phyloP scores from a whole-genome alignment of 1,140 invertebrate species.

The Parapsyche elsis region DNA sequence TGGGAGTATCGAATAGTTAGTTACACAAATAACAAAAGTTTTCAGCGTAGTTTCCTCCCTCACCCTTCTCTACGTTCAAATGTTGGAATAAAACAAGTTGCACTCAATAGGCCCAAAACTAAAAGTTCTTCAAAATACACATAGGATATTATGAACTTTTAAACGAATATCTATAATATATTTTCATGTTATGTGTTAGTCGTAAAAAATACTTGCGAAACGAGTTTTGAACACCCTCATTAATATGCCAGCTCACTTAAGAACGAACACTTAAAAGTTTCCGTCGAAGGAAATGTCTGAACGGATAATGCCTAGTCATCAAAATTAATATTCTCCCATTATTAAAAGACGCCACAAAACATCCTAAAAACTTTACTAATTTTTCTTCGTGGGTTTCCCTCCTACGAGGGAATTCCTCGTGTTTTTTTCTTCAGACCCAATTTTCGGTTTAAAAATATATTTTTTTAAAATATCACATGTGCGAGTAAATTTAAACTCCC shows the following conservation, averaged over 20 bases:
- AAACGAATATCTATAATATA: too few species aligned
- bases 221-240: constrained; percentile 28
- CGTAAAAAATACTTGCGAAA: constrained; percentile 25
- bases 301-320: constrained; percentile 39
- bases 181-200: constrained; percentile 9
- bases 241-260: constrained; percentile 35
- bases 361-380: constrained; percentile 30
- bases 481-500: too few species aligned
- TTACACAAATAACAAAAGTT: constrained; percentile 50
- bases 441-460: too few species aligned
- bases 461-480: too few species aligned
- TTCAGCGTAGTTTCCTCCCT: background rate
- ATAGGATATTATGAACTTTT: too few species aligned
- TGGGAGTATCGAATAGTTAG: constrained; percentile 31
- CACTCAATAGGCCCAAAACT: background rate
- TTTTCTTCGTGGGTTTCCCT: constrained; percentile 7
- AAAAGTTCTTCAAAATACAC: too few species aligned
- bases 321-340: constrained; percentile 42
- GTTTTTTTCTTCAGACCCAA: too few species aligned
- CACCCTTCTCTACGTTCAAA: too few species aligned
- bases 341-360: constrained; percentile 39
- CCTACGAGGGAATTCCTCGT: background rate
- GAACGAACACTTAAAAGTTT: constrained; percentile 37
- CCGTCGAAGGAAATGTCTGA: constrained; percentile 30
- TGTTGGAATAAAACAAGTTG: background rate